Evolutionary conservation across 1,140 invertebrate genomes (phyloP).

Genomic region (Vollenhovia emeryi): DNA sequence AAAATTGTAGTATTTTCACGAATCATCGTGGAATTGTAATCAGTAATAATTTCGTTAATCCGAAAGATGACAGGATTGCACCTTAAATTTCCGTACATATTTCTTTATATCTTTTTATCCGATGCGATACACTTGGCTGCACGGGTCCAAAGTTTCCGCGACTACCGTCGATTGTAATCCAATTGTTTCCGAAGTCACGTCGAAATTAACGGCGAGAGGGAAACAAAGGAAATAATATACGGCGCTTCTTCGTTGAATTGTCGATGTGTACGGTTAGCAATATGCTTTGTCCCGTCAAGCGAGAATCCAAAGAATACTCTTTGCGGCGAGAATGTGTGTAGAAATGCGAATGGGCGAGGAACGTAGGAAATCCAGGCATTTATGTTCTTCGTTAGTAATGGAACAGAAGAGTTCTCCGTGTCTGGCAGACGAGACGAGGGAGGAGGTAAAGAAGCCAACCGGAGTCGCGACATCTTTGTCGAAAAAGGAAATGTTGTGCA

Average conservation of each 20-base stretch:
- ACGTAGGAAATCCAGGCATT: conserved; percentile 54
- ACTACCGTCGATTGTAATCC: conserved; percentile 67
- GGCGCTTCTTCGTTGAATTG: conserved; percentile 21
- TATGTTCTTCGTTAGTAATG: conserved; percentile 70
- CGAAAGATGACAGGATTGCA: conserved; percentile 45
- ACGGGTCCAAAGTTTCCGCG: conserved; percentile 16
- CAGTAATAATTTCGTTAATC: conserved; percentile 8
- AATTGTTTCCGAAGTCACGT: conserved; percentile 66
- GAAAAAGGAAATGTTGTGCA: conserved; percentile 66
- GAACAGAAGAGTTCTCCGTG: conserved; percentile 1
- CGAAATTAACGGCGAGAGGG: conserved; percentile 64
- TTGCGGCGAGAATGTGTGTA: conserved; percentile 1
- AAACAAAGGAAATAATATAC: conserved; percentile 74
- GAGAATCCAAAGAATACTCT: conserved; percentile 45
- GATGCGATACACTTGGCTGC: conserved; percentile 40
- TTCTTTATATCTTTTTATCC: not conserved
- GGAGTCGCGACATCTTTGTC: conserved; percentile 59
- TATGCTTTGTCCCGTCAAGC: conserved; percentile 39
- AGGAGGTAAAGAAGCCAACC: not conserved
- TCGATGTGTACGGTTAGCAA: not conserved
- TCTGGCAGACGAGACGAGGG: not conserved
- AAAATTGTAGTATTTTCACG: conserved; percentile 14
- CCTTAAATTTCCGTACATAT: not conserved
- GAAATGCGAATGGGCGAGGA: conserved; percentile 21
- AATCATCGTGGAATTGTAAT: conserved; percentile 24